Base-by-base conservation (phyloP, 37 sponge, comb jelly and placozoan species). In the Oopsacas minuta region DNA sequence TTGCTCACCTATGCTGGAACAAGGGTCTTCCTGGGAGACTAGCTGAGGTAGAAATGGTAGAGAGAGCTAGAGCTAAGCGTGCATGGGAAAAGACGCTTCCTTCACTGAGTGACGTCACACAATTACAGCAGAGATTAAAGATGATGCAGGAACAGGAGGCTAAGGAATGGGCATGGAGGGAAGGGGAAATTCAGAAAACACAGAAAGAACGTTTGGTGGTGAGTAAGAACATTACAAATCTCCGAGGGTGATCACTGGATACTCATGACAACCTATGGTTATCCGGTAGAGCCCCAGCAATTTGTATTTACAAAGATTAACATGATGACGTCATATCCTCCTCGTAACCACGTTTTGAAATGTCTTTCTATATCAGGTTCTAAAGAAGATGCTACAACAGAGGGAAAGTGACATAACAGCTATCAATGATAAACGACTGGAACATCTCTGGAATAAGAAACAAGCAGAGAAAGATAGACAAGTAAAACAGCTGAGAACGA, bases 121-220 rank as follows among this genome's bases (percentile, higher is more conserved):
- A 94, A 84, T 36, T 89, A 37, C 90, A 89, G 81, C 91, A 92
- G 89, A 39, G 97, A 38, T 39, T 93, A 82, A 53, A 81, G 35
- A 92, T 97, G 97, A 97, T 97, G 97, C 92, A 97, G 86, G 93
- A 97, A 36, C 95, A 94, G 89, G 97, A 97, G 87, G 88, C 92
- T 82, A 90, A 83, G 83, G 95, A 97, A 89, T 97, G 97, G 97
- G 92, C 87, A 5, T 90, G 85, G 81, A 85, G 97, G 20, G 97
- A 97, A 83, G 84, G 81, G 20, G 94, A 97, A 85, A 94, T 97
- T 1, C 82, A 89, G 83, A 88, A 86, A 12, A 61, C 75, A 12
- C 75, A 61, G 22, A n/a, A 61, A 25, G 17, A 10, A 34, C 20
- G 75, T 5, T n/a, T 61, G 1, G 17, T 32, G 75, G 75, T 61